Percentiles rank a stretch among this genome's conserved stretches.
Conservation (phyloP, 2,797 vertebrate species). For the Poeciliopsis turneri region DNA sequence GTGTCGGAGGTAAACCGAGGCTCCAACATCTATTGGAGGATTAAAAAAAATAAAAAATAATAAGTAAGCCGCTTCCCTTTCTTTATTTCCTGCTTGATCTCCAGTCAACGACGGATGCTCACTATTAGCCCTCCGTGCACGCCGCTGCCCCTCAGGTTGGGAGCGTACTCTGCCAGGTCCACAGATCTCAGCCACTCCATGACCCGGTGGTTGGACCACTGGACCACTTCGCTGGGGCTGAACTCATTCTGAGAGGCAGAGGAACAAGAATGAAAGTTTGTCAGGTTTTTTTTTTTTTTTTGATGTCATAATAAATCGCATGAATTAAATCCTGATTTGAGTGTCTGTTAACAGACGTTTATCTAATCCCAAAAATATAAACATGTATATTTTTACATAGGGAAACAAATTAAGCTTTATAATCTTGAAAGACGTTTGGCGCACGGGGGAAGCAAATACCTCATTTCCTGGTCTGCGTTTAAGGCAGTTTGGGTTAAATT, state of each 20-base stretch:
- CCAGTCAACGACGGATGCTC: conserved; percentile 60
- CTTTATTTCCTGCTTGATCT: too few species aligned
- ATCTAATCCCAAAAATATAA: neutral
- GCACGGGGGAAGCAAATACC: conserved; percentile 70
- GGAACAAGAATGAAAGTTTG: neutral
- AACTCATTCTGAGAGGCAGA: conserved; percentile 78
- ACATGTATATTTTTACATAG: neutral
- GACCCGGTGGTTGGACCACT: conserved; percentile 98
- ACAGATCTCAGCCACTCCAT: conserved; percentile 98
- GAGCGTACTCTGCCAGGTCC: conserved; percentile 96
- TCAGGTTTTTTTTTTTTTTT: too few species aligned
- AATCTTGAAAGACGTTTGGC: neutral
- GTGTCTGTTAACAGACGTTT: neutral
- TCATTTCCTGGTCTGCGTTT: conserved; percentile 90
- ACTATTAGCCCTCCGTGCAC: conserved; percentile 96
- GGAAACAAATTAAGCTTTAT: neutral
- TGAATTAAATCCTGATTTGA: too few species aligned
- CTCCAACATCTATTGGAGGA: conserved; percentile 88
- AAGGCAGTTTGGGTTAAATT: conserved; percentile 92
- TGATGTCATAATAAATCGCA: too few species aligned
- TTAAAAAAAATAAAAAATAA: neutral
- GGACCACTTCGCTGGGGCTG: conserved; percentile 89
- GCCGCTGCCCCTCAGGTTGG: conserved; percentile 95
- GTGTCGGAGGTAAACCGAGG: conserved; percentile 92
- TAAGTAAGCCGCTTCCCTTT: neutral